Conservation (phyloP, 2,888 invertebrate genomes). For the Drosophila quasianomalipes region DNA sequence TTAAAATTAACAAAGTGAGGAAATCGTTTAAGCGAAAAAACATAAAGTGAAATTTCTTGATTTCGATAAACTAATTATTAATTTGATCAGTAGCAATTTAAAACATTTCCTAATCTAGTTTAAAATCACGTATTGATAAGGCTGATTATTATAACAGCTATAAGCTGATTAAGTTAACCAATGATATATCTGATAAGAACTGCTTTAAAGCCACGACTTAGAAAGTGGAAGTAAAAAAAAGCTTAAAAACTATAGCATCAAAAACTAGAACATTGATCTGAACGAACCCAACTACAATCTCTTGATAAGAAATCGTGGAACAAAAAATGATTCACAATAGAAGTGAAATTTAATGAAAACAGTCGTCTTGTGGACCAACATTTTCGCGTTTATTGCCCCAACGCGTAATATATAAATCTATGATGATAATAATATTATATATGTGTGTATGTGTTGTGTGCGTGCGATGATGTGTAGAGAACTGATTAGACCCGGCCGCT, state of each 20-base stretch:
- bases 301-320: background rate
- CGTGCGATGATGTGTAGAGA: background rate
- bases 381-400: background rate
- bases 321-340: background rate
- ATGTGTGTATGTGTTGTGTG: background rate
- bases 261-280: background rate
- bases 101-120: background rate
- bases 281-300: background rate
- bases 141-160: background rate
- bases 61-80: background rate
- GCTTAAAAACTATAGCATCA: no score
- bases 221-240: background rate
- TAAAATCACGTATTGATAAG: background rate
- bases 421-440: constrained; percentile 3
- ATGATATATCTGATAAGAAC: background rate
- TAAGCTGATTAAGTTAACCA: background rate
- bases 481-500: constrained; percentile 11
- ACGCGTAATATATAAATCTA: background rate
- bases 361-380: background rate
- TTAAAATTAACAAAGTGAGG: background rate
- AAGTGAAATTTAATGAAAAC: background rate
- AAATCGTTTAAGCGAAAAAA: background rate
- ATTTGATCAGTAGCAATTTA: background rate
- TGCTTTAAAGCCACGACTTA: background rate
- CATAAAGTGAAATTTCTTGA: no score